Conservation (phyloP, 2,797 vertebrate genomes). For the Diplodus puntazzo region DNA sequence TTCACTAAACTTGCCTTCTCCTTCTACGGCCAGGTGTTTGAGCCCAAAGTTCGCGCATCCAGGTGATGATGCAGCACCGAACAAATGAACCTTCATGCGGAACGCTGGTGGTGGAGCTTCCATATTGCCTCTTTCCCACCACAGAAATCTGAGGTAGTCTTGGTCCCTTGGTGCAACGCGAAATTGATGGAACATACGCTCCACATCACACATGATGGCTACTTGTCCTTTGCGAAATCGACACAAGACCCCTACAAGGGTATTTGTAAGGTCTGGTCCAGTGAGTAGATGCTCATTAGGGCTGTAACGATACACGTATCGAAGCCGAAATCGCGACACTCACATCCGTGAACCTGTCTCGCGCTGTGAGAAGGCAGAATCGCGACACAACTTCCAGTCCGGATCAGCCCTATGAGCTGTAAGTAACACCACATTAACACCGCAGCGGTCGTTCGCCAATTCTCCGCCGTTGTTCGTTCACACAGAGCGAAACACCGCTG, state of each 20-base stretch:
- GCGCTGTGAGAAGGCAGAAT: too few species aligned
- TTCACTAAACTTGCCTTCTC: slow-evolving; percentile 3
- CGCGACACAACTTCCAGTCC: too few species aligned
- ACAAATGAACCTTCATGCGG: slow-evolving; percentile 51
- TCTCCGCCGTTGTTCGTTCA: too few species aligned
- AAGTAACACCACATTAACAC: too few species aligned
- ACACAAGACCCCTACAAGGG: slow-evolving; percentile 8
- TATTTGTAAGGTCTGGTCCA: slow-evolving; percentile 11
- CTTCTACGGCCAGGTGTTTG: slow-evolving; percentile 32
- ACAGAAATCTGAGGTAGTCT: background rate
- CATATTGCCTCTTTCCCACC: background rate
- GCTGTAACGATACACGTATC: too few species aligned
- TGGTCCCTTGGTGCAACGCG: background rate
- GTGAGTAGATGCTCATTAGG: slow-evolving; percentile 10
- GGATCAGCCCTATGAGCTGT: too few species aligned
- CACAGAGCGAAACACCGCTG: too few species aligned
- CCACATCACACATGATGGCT: background rate
- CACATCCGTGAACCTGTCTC: too few species aligned
- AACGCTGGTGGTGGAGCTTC: slow-evolving; percentile 9
- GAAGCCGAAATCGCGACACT: too few species aligned
- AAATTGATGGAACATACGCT: slow-evolving; percentile 6
- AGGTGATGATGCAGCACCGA: slow-evolving; percentile 37
- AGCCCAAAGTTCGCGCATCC: slow-evolving; percentile 41
- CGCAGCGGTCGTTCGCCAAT: too few species aligned
- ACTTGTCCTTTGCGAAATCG: background rate